Evolutionary conservation across 1,140 invertebrate species (phyloP).

Genomic region (Diploscapter pachys): DNA sequence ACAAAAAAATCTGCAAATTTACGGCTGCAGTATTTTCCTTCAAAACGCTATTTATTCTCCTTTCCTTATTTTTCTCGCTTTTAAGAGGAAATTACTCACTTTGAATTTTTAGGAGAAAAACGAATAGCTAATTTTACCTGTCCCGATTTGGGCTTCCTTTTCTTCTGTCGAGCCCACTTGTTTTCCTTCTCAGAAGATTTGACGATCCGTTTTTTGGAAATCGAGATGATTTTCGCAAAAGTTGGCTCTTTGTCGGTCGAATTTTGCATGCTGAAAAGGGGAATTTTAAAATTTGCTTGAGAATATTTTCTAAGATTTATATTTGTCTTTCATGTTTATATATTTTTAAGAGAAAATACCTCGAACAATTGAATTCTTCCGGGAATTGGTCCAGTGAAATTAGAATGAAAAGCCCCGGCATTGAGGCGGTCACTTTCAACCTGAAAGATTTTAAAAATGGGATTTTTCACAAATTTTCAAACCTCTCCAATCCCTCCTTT

Average conservation of each 20-base stretch:
- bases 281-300: background rate
- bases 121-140: too few relatives aligned
- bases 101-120: background rate
- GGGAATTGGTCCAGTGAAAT: slow-evolving; percentile 3
- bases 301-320: background rate
- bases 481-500: too few relatives aligned
- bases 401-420: slow-evolving; percentile 13
- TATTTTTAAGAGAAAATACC: slow-evolving; percentile 3
- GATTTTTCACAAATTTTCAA: too few relatives aligned
- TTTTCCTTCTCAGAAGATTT: background rate
- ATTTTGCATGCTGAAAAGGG: slow-evolving; percentile 14
- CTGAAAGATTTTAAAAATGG: background rate
- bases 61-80: background rate
- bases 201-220: background rate
- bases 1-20: background rate
- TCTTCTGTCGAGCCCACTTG: slow-evolving; percentile 16
- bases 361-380: background rate
- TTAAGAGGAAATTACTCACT: background rate
- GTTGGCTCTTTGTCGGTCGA: background rate
- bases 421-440: slow-evolving; percentile 9
- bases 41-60: background rate
- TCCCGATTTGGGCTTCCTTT: background rate
- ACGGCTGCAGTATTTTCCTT: background rate
- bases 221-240: background rate
- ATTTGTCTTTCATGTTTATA: too few relatives aligned